Evolutionary conservation across 2,797 vertebrate genomes (phyloP), one percentile per base, ranked within the genome.

Genomic region (Crocidura indochinensis): DNA sequence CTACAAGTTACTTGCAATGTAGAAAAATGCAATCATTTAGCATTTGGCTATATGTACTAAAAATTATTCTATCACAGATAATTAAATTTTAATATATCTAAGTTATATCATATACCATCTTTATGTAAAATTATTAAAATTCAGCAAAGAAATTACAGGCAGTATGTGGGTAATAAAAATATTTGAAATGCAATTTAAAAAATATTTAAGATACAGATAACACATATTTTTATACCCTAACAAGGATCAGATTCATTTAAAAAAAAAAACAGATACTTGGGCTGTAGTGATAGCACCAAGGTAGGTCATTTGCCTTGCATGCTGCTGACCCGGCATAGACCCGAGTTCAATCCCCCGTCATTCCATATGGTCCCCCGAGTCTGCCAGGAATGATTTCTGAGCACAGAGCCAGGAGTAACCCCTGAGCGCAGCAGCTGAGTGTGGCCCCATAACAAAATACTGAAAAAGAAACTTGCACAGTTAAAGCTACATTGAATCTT

Each of bases 1-100:
- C 19, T 65, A 1, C 44, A 83, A 87, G 86, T 86, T 49, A 80
- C 24, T 80, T 93, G 11, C 68, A 84, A 85, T 83, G 91, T 84
- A 86, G 67, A 29, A 87, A 84, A 84, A 9, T 22, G 31, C 8
- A 68, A 9, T 56, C 22, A 29, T 67, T 87, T 84, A 69, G 11
- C 9, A 71, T n/a, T 91, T 89, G 60, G 17, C 56, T 89, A 87
- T 79, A 44, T 15, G 27, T 26, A 69, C n/a, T 47, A 65, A 5
- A 11, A 53, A 92, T 84, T n/a, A 65, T 29, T 76, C 46, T 2
- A 56, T 56, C 49, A 75, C 8, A 90, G 27, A 38, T 82, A 87
- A 94, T 53, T 88, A 83, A 91, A 91, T 51, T 78, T 86, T 92
- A 88, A 74, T 29, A 79, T 88, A 62, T 71, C 83, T 79, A 85